These are phyloP conservation scores for Nephrotoma guestfalica DNA, from an alignment of 2,888 invertebrate species.

Conservation along the genomic window DNA sequence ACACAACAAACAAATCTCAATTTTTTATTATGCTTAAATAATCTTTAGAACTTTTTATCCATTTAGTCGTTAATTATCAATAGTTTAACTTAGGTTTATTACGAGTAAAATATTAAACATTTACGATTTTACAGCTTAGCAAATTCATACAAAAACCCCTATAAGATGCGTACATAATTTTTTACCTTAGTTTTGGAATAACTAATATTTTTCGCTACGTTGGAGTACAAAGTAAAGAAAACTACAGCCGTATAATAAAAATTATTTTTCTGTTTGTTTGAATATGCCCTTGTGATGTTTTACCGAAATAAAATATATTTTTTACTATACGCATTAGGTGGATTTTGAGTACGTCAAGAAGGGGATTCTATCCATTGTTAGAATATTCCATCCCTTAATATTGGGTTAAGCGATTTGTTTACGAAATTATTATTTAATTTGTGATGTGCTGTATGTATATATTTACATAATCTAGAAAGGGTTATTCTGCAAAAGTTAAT, in stretches of 20 bases:
- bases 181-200: background rate
- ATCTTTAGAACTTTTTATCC: background rate
- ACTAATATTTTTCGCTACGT: background rate
- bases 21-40: background rate
- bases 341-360: background rate
- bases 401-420: background rate
- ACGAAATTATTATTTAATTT: too few species aligned
- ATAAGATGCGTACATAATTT: background rate
- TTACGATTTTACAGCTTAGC: background rate
- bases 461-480: background rate
- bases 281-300: background rate
- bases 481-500: background rate
- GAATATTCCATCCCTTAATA: background rate
- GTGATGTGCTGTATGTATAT: too few species aligned
- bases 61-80: background rate
- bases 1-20: background rate
- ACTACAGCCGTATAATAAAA: background rate
- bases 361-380: background rate
- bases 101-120: background rate
- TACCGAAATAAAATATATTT: background rate
- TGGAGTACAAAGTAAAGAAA: background rate
- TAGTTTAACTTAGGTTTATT: background rate
- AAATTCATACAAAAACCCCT: background rate
- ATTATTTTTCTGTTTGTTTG: background rate
- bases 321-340: background rate